Base-by-base conservation (phyloP, 2,113 vertebrate species). In the Dromas ardeola region DNA sequence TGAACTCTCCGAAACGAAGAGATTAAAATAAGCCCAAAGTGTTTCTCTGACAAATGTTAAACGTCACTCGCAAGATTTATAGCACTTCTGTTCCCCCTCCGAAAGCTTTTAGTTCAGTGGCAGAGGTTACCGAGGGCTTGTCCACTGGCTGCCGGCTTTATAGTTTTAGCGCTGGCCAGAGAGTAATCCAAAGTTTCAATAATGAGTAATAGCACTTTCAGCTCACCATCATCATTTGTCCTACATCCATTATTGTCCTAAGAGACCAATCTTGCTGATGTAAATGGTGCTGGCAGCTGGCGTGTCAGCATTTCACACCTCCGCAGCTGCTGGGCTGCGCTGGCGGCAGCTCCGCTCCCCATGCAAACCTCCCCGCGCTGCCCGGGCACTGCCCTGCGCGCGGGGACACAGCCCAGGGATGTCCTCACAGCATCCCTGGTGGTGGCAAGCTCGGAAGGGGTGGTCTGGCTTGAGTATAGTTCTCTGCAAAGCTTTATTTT, bases 11-110 rank as follows among this genome's bases (percentile, higher is more conserved):
- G 63, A 98, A 98, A 97, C 86, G 74, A 96, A 98, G 98, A 98
- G 94, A 97, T 98, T 98, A 97, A 98, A 98, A 97, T 96, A 97
- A 98, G 95, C 38, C 97, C 85, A 94, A 98, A 98, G 97, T 98
- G 97, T 98, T 98, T 95, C 95, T 88, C 91, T 98, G 98, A 98
- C 98, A 98, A 98, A 98, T 98, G 97, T 98, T 98, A 98, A 97
- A 96, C 0, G 65, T 97, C 97, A 30, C 84, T 73, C 55, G 8
- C 25, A 96, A 98, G 98, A 98, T 98, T 98, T 97, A 98, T 97
- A 91, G 97, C 96, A 96, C 97, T 98, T 97, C 96, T 97, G 93
- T 95, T 98, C 91, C 42, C 91, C 92, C 89, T 97, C 96, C 26
- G 40, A 98, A 98, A 98, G 98, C 98, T 98, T 98, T 98, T 98